A percentile compares a stretch with the other conserved stretches of the same genome.
These are phyloP conservation scores for Boleophthalmus pectinirostris DNA, from an alignment of 2,113 vertebrate genomes.

Conservation along the genomic window DNA sequence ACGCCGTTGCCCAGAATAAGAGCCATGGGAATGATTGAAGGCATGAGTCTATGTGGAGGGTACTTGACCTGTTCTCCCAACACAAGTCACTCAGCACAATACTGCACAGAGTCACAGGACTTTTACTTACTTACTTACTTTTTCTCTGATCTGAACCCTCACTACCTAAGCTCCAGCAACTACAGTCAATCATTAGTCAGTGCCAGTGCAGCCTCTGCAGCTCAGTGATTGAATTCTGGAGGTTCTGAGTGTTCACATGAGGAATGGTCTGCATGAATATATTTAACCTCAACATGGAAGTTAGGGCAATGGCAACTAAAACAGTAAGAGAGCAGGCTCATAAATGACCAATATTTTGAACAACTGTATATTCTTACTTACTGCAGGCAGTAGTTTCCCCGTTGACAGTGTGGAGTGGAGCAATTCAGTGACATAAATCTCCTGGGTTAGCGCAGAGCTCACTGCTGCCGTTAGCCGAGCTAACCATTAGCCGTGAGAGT, in stretches of 20 bases:
- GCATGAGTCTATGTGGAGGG: constrained; percentile 50
- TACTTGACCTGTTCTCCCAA: constrained; percentile 57
- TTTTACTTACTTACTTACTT: too few species aligned
- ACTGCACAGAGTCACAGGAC: constrained; percentile 33
- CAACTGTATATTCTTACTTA: background rate
- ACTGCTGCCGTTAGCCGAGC: constrained; percentile 65
- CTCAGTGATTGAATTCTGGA: too few species aligned
- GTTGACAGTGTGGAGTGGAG: constrained; percentile 23
- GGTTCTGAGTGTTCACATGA: too few species aligned
- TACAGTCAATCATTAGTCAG: too few species aligned
- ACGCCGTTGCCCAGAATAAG: constrained; percentile 70
- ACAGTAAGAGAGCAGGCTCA: too few species aligned
- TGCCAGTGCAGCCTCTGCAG: too few species aligned
- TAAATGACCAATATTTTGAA: background rate
- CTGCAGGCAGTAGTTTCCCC: too few species aligned
- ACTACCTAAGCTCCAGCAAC: too few species aligned
- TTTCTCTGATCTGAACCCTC: too few species aligned
- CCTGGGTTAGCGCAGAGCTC: constrained; percentile 30
- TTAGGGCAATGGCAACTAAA: too few species aligned
- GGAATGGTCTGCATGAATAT: too few species aligned
- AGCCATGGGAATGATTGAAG: constrained; percentile 72
- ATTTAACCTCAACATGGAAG: too few species aligned
- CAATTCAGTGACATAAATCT: constrained; percentile 33
- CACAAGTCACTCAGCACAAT: constrained; percentile 61
- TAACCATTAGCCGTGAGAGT: constrained; percentile 84